Conservation (phyloP, 2,888 invertebrate genomes). For the Chaitophorus viminalis region DNA sequence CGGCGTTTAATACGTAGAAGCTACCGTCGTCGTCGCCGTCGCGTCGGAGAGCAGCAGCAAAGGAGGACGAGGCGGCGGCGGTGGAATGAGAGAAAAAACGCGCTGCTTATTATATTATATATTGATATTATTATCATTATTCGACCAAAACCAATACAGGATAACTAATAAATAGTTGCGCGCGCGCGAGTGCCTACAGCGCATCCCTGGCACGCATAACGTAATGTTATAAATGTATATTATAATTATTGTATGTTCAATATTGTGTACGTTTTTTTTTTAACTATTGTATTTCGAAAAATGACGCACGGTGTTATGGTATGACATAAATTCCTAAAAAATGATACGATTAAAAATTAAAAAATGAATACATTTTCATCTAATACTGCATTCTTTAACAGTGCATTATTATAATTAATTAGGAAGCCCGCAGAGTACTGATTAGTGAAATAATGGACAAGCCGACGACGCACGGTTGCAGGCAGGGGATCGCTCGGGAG, state of each 20-base stretch:
- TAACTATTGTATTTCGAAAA: background rate
- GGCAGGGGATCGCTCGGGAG: background rate
- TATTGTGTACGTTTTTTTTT: no score
- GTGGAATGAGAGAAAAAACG: background rate
- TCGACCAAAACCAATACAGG: constrained; percentile 31
- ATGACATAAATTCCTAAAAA: no score
- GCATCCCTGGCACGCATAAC: background rate
- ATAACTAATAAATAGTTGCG: constrained; percentile 3
- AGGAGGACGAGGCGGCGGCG: background rate
- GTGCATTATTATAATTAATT: background rate
- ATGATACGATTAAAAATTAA: no score
- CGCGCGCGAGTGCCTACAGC: no score
- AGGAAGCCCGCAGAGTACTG: background rate
- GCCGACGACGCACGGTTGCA: no score
- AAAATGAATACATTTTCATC: no score
- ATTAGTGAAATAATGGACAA: background rate
- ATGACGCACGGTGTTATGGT: no score
- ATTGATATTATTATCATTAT: background rate
- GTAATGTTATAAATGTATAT: background rate
- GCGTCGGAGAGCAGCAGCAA: background rate
- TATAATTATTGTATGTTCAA: no score
- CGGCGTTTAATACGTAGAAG: constrained; percentile 40
- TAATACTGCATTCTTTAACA: no score
- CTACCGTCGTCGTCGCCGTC: constrained; percentile 26
- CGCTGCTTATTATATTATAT: background rate